These are phyloP conservation scores for Drosophila ercepeae DNA, from an alignment of 1,140 invertebrate species.

Conservation along the genomic window DNA sequence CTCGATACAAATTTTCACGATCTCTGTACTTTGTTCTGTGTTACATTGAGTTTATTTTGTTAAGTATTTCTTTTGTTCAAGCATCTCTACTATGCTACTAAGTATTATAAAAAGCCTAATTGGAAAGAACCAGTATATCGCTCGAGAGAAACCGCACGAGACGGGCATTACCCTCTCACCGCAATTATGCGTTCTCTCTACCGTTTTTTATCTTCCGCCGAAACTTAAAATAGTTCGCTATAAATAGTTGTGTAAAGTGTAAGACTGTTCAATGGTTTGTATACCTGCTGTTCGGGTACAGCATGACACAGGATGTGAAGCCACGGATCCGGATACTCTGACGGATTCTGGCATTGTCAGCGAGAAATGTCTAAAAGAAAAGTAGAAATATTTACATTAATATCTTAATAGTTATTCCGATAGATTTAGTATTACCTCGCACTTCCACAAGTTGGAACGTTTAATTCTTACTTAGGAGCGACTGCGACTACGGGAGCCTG, in stretches of 20 bases:
- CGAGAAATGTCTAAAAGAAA: slow-evolving; percentile 32
- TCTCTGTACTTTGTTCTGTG: too few species aligned
- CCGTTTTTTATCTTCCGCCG: slow-evolving; percentile 36
- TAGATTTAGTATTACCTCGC: slow-evolving; percentile 38
- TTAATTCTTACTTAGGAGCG: slow-evolving; percentile 56
- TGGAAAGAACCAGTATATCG: slow-evolving; percentile 26
- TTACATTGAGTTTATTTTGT: slow-evolving; percentile 45
- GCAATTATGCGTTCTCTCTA: slow-evolving; percentile 48
- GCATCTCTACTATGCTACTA: slow-evolving; percentile 40
- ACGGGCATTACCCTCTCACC: slow-evolving; percentile 7
- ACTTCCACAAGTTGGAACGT: slow-evolving; percentile 59
- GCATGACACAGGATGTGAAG: slow-evolving; percentile 57
- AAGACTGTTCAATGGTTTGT: slow-evolving; percentile 66
- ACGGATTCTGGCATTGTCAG: slow-evolving; percentile 43
- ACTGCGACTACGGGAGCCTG: slow-evolving; percentile 72
- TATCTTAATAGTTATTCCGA: too few species aligned
- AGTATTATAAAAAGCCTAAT: slow-evolving; percentile 43
- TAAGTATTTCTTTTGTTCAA: slow-evolving; percentile 37
- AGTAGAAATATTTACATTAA: background rate
- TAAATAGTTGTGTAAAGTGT: slow-evolving; percentile 65
- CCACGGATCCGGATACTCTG: slow-evolving; percentile 21
- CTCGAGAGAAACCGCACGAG: slow-evolving; percentile 4
- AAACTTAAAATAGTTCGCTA: slow-evolving; percentile 77
- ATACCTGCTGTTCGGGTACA: slow-evolving; percentile 80
- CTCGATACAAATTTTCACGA: too few species aligned